phyloP scores from a whole-genome alignment of 2,113 vertebrate species.

The Sapayoa aenigma region DNA sequence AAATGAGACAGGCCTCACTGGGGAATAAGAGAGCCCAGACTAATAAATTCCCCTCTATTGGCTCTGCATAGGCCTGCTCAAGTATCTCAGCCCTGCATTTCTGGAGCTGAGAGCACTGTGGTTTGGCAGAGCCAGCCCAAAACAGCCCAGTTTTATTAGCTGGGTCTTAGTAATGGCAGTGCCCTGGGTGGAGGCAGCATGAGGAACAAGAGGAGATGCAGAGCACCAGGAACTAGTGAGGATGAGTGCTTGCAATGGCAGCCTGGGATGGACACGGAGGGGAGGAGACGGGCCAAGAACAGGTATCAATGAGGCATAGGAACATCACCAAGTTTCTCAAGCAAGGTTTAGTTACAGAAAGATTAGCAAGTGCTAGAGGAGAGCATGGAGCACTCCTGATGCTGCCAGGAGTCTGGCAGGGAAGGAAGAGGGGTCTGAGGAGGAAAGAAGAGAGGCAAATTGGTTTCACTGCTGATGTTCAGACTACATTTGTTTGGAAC shows the following conservation, averaged over 20 bases:
- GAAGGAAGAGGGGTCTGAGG: background rate
- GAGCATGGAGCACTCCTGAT: background rate
- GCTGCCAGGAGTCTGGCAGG: background rate
- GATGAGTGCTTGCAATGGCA: background rate
- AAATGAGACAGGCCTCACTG: background rate
- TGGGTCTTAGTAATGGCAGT: background rate
- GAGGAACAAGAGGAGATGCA: background rate
- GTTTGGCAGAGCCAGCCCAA: background rate
- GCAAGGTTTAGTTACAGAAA: background rate
- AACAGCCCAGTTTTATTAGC: background rate
- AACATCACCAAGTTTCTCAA: background rate
- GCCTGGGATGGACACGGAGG: background rate
- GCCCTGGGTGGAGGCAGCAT: background rate
- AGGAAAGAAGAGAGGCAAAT: background rate
- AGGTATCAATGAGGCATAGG: background rate
- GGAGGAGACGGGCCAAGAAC: rapidly evolving
- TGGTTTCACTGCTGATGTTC: background rate
- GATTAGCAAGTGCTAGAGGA: background rate
- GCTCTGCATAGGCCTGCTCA: background rate
- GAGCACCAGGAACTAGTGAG: background rate
- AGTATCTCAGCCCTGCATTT: background rate
- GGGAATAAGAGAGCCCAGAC: conserved; percentile 22
- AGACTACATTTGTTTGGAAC: background rate
- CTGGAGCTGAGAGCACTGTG: background rate
- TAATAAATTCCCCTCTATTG: conserved; percentile 39